phyloP scores from a whole-genome alignment of 2,113 vertebrate genomes.

The Neogobius melanostomus region DNA sequence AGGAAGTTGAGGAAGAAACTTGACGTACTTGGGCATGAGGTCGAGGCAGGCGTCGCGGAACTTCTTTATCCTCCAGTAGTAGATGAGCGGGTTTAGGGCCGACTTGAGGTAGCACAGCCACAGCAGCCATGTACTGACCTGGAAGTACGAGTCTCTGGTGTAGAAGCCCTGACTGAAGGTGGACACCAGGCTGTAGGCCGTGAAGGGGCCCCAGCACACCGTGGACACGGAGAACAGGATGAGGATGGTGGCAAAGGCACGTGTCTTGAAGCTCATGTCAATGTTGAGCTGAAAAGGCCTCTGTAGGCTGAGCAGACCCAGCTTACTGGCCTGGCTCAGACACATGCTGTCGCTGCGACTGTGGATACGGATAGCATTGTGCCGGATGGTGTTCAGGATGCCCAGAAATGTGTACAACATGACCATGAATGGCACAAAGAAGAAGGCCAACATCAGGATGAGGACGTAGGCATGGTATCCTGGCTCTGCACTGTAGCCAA shows the following conservation, averaged over 20 bases:
- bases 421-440: slow-evolving; percentile 91
- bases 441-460: slow-evolving; percentile 86
- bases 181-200: slow-evolving; percentile 90
- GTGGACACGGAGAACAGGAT: slow-evolving; percentile 96
- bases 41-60: slow-evolving; percentile 96
- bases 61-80: slow-evolving; percentile 99
- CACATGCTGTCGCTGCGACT: slow-evolving; percentile 94
- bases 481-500: slow-evolving; percentile 84
- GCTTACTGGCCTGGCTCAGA: slow-evolving; percentile 94
- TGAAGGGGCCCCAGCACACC: slow-evolving; percentile 93
- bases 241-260: slow-evolving; percentile 99
- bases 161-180: slow-evolving; percentile 92
- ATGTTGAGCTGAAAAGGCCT: slow-evolving; percentile 95
- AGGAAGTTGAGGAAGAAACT: slow-evolving; percentile 90
- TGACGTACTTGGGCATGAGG: slow-evolving; percentile 94
- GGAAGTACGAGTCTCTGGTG: slow-evolving; percentile 90
- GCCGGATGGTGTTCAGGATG: slow-evolving; percentile 93
- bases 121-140: slow-evolving; percentile 96
- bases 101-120: slow-evolving; percentile 99
- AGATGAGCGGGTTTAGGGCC: slow-evolving; percentile 96
- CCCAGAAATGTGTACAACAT: slow-evolving; percentile 97
- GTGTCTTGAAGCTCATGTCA: slow-evolving; percentile 99
- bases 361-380: slow-evolving; percentile 93
- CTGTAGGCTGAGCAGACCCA: slow-evolving; percentile 94
- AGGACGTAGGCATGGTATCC: slow-evolving; percentile 89